Conservation (phyloP, 2,888 invertebrate genomes). For the Eulithis testata region DNA sequence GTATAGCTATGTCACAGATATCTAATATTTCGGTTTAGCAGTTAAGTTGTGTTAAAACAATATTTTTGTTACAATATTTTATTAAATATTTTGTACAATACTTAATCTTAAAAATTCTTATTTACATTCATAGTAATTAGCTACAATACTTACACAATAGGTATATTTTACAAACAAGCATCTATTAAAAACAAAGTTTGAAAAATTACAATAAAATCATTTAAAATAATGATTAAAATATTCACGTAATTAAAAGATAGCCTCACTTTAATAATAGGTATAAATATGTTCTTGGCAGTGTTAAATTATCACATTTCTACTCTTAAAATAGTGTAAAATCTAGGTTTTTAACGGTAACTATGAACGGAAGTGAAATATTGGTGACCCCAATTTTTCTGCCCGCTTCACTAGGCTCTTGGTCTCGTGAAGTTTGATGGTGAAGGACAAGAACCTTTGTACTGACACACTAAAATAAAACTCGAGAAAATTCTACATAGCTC, state of each 20-base stretch:
- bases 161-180: neutral
- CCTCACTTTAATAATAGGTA: constrained; percentile 11
- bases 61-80: constrained; percentile 20
- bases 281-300: constrained; percentile 34
- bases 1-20: too few relatives aligned
- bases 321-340: constrained; percentile 15
- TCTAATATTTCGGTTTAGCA: too few relatives aligned
- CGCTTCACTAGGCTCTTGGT: too few relatives aligned
- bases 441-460: neutral
- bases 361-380: neutral
- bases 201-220: too few relatives aligned
- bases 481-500: constrained; percentile 16
- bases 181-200: neutral
- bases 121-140: constrained; percentile 26
- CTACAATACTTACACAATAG: neutral
- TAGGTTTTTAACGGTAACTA: neutral
- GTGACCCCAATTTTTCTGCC: neutral
- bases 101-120: constrained; percentile 24
- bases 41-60: neutral
- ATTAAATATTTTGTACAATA: constrained; percentile 33
- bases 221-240: neutral
- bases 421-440: too few relatives aligned
- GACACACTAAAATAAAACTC: constrained; percentile 17
- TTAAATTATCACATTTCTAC: constrained; percentile 32
- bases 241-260: neutral